These are phyloP conservation scores for Aphelocoma coerulescens DNA, from an alignment of 2,113 vertebrate genomes.

Conservation along the genomic window DNA sequence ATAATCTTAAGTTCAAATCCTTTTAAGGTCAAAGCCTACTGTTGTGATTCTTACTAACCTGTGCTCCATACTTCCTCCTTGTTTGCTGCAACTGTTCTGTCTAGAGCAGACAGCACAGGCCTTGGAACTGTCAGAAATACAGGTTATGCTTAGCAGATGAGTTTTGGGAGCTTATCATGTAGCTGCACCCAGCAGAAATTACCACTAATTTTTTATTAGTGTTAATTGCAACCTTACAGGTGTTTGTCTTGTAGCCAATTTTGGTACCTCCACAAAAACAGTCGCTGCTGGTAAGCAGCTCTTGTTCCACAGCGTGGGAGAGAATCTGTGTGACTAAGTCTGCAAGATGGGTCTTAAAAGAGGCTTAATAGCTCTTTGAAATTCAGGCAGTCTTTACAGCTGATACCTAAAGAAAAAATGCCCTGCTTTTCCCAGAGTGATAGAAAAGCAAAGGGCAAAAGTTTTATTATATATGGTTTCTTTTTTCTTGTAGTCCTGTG, in stretches of 20 bases:
- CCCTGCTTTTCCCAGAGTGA: neutral
- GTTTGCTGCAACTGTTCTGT: neutral
- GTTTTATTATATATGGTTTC: neutral
- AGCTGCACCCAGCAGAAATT: neutral
- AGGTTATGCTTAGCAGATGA: neutral
- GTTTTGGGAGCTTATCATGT: neutral
- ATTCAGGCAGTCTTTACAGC: neutral
- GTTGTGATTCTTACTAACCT: neutral
- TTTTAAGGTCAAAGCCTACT: neutral
- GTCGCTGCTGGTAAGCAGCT: neutral
- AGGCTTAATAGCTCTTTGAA: neutral
- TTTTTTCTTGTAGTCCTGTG: conserved; percentile 49
- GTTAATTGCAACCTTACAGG: neutral
- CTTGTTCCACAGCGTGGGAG: neutral
- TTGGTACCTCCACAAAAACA: neutral
- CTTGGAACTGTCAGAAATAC: neutral
- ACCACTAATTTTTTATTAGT: neutral
- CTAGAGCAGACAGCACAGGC: neutral
- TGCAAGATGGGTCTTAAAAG: neutral
- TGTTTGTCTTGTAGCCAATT: neutral
- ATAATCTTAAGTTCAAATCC: neutral
- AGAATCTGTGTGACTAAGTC: neutral
- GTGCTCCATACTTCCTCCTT: neutral
- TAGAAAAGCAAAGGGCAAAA: neutral
- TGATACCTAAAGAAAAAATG: neutral